Conservation (phyloP, 2,113 vertebrate species). For the rabbit (Oryctolagus cuniculus) region mOryCun1.1 NC_091435.1:70389501-70390000, state of each 20-base stretch:
- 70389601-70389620: constrained; percentile 43
- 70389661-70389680: constrained; percentile 34
- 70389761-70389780: too few relatives aligned
- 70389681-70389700: constrained; percentile 23
- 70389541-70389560: constrained; percentile 31
- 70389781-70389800: not conserved
- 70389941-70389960: constrained; percentile 9
- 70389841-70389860: constrained; percentile 29
- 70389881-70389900: not conserved
- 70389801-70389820: not conserved
- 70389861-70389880: not conserved
- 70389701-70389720: not conserved
- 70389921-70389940: constrained; percentile 58
- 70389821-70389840: not conserved
- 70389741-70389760: not conserved
- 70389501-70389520: constrained; percentile 11
- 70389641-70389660: constrained; percentile 6
- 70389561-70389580: not conserved
- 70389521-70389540: not conserved
- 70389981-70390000: constrained; percentile 33
- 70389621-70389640: not conserved
- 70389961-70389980: not conserved
- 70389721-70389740: not conserved
- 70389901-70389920: not conserved
- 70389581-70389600: constrained; percentile 47